phyloP scores from a whole-genome alignment of 2,888 invertebrate genomes.

The Athetis lepigone region DNA sequence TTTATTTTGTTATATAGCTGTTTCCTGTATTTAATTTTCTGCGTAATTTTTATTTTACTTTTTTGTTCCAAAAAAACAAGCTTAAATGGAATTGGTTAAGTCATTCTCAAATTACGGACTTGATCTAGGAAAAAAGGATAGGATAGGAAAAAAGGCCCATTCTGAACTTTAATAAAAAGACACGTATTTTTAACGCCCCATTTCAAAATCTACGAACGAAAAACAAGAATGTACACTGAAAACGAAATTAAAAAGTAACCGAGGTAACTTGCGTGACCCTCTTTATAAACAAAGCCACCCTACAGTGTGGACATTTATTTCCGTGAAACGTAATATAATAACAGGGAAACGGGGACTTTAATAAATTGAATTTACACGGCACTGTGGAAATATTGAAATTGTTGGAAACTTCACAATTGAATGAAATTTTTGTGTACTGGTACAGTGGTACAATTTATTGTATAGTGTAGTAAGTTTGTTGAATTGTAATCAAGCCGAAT shows the following conservation, averaged over 20 bases:
- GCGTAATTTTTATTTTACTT: no score
- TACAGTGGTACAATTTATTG: neutral
- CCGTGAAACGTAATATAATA: slow-evolving; percentile 18
- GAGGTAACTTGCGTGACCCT: slow-evolving; percentile 29
- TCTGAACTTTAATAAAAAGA: no score
- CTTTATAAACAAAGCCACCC: slow-evolving; percentile 21
- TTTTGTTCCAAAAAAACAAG: no score
- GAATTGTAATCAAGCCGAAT: no score
- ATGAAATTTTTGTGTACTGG: slow-evolving; percentile 4
- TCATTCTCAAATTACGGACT: no score
- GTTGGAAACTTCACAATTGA: slow-evolving; percentile 6
- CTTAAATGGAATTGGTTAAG: no score
- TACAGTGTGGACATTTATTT: slow-evolving; percentile 25
- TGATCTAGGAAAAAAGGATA: no score
- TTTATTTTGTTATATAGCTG: no score
- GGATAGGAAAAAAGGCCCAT: no score
- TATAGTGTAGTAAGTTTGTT: no score
- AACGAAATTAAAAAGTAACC: slow-evolving; percentile 8
- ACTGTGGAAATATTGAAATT: slow-evolving; percentile 8
- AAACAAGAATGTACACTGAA: neutral
- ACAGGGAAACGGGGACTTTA: slow-evolving; percentile 26
- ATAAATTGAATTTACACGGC: slow-evolving; percentile 25
- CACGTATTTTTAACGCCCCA: no score
- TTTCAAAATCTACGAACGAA: neutral
- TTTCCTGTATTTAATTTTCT: no score